These are phyloP conservation scores for Cyrtorhinus lividipennis DNA, from an alignment of 1,140 invertebrate genomes.

Conservation along the genomic window DNA sequence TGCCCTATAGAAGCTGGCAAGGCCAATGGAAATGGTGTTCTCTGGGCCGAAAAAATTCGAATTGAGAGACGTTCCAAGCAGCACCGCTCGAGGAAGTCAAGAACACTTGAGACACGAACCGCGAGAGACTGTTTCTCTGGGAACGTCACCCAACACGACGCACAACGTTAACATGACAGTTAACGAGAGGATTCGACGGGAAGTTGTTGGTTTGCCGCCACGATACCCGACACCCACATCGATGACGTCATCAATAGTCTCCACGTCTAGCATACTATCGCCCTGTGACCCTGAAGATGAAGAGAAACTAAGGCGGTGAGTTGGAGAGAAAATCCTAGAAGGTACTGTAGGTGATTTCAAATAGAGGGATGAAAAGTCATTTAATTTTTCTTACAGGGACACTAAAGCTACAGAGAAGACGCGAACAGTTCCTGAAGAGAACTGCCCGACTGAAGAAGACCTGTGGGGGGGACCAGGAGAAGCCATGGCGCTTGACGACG, in stretches of 20 bases:
- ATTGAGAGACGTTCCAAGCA: neutral
- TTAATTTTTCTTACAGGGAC: slow-evolving; percentile 20
- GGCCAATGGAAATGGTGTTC: slow-evolving; percentile 22
- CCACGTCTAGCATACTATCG: neutral
- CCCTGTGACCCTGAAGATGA: neutral
- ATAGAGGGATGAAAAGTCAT: too few relatives aligned
- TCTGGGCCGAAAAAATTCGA: neutral
- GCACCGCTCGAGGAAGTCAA: neutral
- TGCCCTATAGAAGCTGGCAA: slow-evolving; percentile 19
- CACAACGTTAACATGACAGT: neutral
- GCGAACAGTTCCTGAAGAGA: neutral
- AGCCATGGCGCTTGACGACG: slow-evolving; percentile 44
- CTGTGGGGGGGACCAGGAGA: slow-evolving; percentile 42
- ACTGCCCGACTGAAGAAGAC: slow-evolving; percentile 19
- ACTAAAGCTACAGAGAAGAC: slow-evolving; percentile 23
- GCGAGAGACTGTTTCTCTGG: neutral
- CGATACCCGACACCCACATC: neutral
- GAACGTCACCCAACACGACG: neutral
- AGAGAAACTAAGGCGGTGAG: neutral
- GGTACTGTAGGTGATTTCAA: too few relatives aligned
- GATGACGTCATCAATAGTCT: neutral
- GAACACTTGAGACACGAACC: neutral
- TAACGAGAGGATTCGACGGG: neutral
- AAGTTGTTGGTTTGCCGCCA: neutral
- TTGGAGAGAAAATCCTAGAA: too few relatives aligned